Evolutionary conservation across 2,797 vertebrate species (phyloP).

Genomic region (Scolopax bukidnonensis): DNA sequence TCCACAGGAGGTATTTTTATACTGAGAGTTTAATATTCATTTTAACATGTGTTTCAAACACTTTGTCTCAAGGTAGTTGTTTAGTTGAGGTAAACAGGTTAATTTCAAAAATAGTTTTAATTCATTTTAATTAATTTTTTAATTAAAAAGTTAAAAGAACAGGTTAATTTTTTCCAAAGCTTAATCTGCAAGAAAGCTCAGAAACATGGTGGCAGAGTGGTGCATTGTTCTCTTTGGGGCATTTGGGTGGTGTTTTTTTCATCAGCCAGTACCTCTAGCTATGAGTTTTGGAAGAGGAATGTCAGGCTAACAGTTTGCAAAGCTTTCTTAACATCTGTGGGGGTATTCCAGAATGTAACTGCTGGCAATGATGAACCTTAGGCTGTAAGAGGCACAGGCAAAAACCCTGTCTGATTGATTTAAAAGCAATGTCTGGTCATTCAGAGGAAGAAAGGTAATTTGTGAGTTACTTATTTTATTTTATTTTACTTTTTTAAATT

Average conservation of each 20-base stretch:
- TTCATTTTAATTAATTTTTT: not conserved
- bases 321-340: not conserved
- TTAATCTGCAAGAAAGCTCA: not conserved
- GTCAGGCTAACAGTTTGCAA: not conserved
- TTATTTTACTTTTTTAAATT: not conserved
- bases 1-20: slow-evolving; percentile 44
- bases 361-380: not conserved
- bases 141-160: not conserved
- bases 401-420: rapidly evolving
- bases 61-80: slow-evolving; percentile 11
- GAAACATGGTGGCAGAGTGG: rapidly evolving
- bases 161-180: not conserved
- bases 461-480: not conserved
- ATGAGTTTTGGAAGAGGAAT: not conserved
- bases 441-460: not conserved
- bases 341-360: not conserved
- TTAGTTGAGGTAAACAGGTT: slow-evolving; percentile 12
- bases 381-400: not conserved
- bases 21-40: not conserved
- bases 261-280: not conserved
- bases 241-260: not conserved
- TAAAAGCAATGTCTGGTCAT: not conserved
- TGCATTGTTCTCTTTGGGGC: not conserved
- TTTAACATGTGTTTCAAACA: not conserved
- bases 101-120: not conserved